Evolutionary conservation across 1,140 invertebrate species (phyloP).

Genomic region (Chlorops oryzae): DNA sequence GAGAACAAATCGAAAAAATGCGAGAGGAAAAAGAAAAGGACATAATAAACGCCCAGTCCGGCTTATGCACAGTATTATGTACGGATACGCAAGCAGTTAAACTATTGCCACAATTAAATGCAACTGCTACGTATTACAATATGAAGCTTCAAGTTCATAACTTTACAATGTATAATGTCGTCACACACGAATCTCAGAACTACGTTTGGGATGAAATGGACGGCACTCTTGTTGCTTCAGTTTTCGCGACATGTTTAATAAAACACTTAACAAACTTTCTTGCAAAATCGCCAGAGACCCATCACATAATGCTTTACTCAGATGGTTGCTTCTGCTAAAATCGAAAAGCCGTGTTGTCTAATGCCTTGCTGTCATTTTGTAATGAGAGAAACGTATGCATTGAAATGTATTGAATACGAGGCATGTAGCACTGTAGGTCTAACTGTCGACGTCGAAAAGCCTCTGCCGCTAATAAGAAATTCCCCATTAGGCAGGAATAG

Average conservation of each 20-base stretch:
- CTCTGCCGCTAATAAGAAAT: too few relatives aligned
- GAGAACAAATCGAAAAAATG: neutral
- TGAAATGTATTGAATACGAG: too few relatives aligned
- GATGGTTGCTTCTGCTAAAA: conserved; percentile 10
- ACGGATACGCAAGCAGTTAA: conserved; percentile 17
- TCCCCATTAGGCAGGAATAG: too few relatives aligned
- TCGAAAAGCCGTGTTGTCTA: conserved; percentile 9
- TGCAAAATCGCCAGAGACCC: neutral
- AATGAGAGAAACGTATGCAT: conserved; percentile 4
- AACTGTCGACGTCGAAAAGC: too few relatives aligned
- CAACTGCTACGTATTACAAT: conserved; percentile 7
- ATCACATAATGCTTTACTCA: conserved; percentile 5
- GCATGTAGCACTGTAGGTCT: too few relatives aligned
- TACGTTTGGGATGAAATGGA: conserved; percentile 49
- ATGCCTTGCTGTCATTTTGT: conserved; percentile 9
- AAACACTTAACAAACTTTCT: conserved; percentile 27
- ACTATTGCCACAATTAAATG: conserved; percentile 1
- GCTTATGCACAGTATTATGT: conserved; percentile 3
- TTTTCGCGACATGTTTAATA: conserved; percentile 39
- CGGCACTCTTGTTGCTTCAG: conserved; percentile 41
- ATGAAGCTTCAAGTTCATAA: conserved; percentile 13
- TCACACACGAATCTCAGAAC: conserved; percentile 27
- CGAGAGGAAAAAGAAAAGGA: neutral
- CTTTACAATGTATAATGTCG: conserved; percentile 9
- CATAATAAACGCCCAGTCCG: conserved; percentile 1